These are phyloP conservation scores for Myotis lucifugus DNA, from an alignment of 2,113 vertebrate species.

Conservation along the genomic window DNA sequence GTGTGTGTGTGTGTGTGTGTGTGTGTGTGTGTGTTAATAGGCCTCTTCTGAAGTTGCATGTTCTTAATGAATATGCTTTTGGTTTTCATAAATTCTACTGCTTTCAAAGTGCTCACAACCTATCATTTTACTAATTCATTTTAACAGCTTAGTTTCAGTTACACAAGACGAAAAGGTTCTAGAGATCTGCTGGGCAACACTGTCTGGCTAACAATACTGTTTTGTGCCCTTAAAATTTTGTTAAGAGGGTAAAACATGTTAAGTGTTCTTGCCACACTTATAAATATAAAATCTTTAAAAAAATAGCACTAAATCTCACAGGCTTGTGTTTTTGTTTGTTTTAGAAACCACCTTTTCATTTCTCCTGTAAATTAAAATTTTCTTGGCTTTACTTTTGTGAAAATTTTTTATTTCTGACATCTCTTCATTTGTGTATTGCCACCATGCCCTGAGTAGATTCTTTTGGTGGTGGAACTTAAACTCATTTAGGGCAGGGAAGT, in stretches of 20 bases:
- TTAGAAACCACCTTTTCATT: neutral
- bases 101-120: neutral
- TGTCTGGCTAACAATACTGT: neutral
- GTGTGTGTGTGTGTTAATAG: too few species aligned
- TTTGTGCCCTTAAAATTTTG: neutral
- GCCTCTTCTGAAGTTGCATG: neutral
- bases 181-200: too few species aligned
- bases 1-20: too few species aligned
- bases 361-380: neutral
- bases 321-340: neutral
- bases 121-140: neutral
- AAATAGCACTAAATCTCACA: neutral
- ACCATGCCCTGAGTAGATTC: neutral
- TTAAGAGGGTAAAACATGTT: neutral
- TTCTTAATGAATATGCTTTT: neutral
- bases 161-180: neutral
- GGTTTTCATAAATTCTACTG: neutral
- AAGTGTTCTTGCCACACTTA: neutral
- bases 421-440: neutral
- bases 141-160: neutral
- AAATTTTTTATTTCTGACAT: neutral
- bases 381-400: neutral
- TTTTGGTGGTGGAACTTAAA: neutral
- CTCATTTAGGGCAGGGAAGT: neutral
- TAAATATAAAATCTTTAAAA: neutral